phyloP scores from a whole-genome alignment of 2,797 vertebrate genomes.

The Eupleurogrammus muticus region DNA sequence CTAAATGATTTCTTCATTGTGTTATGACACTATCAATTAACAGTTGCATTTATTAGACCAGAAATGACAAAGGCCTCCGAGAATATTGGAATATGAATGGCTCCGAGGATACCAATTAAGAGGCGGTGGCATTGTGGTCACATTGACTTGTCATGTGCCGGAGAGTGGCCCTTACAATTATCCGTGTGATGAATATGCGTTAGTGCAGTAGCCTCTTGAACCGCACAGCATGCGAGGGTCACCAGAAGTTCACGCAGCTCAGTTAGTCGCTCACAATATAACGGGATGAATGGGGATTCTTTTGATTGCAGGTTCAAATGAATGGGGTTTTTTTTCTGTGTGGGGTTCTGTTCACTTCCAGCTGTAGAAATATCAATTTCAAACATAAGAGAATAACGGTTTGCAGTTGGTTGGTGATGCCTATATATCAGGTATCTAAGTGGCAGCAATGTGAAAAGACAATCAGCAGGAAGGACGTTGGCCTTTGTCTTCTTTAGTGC shows the following conservation, averaged over 20 bases:
- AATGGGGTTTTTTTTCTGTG: slow-evolving; percentile 49
- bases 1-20: slow-evolving; percentile 64
- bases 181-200: slow-evolving; percentile 71
- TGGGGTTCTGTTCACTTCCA: slow-evolving; percentile 51
- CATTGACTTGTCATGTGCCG: slow-evolving; percentile 69
- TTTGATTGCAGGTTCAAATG: slow-evolving; percentile 60
- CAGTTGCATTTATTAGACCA: slow-evolving; percentile 71
- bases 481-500: slow-evolving; percentile 37
- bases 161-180: slow-evolving; percentile 70
- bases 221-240: slow-evolving; percentile 59
- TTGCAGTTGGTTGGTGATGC: slow-evolving; percentile 41
- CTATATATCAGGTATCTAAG: slow-evolving; percentile 50
- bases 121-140: slow-evolving; percentile 51
- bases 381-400: slow-evolving; percentile 46
- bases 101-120: slow-evolving; percentile 72
- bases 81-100: slow-evolving; percentile 68
- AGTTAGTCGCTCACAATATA: slow-evolving; percentile 44
- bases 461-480: slow-evolving; percentile 25
- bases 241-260: slow-evolving; percentile 59
- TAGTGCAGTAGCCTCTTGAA: slow-evolving; percentile 69
- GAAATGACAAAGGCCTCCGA: slow-evolving; percentile 61
- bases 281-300: slow-evolving; percentile 56
- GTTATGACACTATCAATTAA: slow-evolving; percentile 74
- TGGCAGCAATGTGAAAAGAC: slow-evolving; percentile 41
- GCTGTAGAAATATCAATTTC: slow-evolving; percentile 55